These are phyloP conservation scores for Camptogramma bilineatum DNA, from an alignment of 2,888 invertebrate genomes.

Conservation along the genomic window DNA sequence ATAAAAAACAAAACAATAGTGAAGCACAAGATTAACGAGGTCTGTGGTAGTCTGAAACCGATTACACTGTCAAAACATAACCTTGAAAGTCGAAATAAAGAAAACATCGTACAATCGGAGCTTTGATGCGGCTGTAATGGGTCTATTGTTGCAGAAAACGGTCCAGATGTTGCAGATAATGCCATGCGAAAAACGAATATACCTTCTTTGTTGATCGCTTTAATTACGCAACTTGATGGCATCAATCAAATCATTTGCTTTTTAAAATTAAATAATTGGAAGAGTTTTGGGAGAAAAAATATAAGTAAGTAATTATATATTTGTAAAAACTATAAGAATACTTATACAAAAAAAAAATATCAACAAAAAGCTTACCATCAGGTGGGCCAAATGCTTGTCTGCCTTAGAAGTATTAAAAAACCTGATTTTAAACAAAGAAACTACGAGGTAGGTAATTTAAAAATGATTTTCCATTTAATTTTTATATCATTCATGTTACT, in stretches of 20 bases:
- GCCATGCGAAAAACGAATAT: slow-evolving; percentile 75
- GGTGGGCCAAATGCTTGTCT: too few species aligned
- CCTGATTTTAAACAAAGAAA: too few species aligned
- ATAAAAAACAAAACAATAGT: slow-evolving; percentile 56
- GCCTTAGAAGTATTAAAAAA: too few species aligned
- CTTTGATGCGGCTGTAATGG: slow-evolving; percentile 68
- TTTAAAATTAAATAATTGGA: neutral
- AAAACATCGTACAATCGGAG: slow-evolving; percentile 67
- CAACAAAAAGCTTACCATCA: too few species aligned
- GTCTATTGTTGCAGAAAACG: slow-evolving; percentile 71
- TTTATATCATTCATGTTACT: too few species aligned
- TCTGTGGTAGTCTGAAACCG: slow-evolving; percentile 58
- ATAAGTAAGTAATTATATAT: too few species aligned
- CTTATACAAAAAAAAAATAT: too few species aligned
- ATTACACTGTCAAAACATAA: slow-evolving; percentile 79
- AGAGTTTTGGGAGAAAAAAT: too few species aligned
- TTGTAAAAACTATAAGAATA: too few species aligned
- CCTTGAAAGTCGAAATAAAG: slow-evolving; percentile 74
- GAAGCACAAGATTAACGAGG: slow-evolving; percentile 63
- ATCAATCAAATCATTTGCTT: slow-evolving; percentile 18
- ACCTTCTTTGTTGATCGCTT: slow-evolving; percentile 60
- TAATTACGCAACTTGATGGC: slow-evolving; percentile 9
- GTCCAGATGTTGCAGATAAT: slow-evolving; percentile 68
- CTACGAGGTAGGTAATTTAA: too few species aligned
- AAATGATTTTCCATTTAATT: too few species aligned